Percentiles rank a stretch among this genome's conserved stretches.
These are phyloP conservation scores for Platorchestia sp. DNA, from an alignment of 1,140 invertebrate genomes.

Conservation along the genomic window DNA sequence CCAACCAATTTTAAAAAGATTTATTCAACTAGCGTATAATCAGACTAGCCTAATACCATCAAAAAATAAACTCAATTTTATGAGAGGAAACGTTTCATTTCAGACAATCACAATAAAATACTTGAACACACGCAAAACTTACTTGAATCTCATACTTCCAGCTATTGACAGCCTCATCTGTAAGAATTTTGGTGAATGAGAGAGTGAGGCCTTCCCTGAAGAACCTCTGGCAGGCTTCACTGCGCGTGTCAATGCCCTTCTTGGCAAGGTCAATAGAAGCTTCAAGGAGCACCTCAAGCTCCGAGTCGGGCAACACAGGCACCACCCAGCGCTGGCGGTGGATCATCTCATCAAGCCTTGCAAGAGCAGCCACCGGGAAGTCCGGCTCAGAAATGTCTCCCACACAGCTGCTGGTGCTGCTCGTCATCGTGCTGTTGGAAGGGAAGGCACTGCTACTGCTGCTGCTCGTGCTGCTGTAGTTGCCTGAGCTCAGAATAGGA, in stretches of 20 bases:
- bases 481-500: conserved; percentile 37
- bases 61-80: not conserved
- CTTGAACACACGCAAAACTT: conserved; percentile 67
- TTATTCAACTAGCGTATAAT: not conserved
- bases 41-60: not conserved
- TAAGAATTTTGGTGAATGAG: conserved; percentile 97
- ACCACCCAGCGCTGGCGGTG: conserved; percentile 91
- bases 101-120: not conserved
- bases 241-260: conserved; percentile 86
- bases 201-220: conserved; percentile 94
- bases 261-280: conserved; percentile 89
- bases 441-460: conserved; percentile 34
- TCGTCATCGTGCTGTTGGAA: conserved; percentile 17
- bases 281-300: conserved; percentile 91
- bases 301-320: conserved; percentile 95
- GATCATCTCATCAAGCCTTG: conserved; percentile 94
- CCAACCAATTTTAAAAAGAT: not conserved
- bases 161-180: conserved; percentile 97
- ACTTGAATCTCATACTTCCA: conserved; percentile 98
- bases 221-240: conserved; percentile 93
- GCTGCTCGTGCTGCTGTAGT: conserved; percentile 45
- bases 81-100: not conserved
- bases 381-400: conserved; percentile 75
- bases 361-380: conserved; percentile 90
- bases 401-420: conserved; percentile 36